Percentiles rank a stretch among this genome's conserved stretches.
Evolutionary conservation across 2,113 vertebrate genomes (phyloP).

Genomic region (Osmerus mordax): DNA sequence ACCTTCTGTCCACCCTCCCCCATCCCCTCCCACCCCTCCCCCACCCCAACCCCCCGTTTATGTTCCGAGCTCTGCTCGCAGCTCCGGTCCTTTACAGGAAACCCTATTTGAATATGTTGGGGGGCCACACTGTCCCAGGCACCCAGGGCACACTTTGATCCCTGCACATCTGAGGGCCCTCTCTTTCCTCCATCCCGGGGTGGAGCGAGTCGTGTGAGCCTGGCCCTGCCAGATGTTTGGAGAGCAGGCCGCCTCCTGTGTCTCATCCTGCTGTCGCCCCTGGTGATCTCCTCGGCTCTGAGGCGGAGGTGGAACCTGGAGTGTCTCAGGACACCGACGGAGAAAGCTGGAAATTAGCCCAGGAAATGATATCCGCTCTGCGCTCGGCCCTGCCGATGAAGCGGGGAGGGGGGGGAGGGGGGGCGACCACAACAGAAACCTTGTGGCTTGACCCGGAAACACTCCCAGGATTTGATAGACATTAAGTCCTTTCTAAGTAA

Average conservation of each 20-base stretch:
- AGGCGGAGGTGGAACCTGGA: conserved; percentile 50
- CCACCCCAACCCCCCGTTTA: conserved; percentile 27
- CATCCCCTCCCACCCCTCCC: too few species aligned
- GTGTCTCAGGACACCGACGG: conserved; percentile 58
- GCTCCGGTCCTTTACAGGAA: conserved; percentile 61
- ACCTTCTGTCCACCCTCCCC: too few species aligned
- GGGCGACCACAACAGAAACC: conserved; percentile 30
- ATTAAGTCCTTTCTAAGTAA: conserved; percentile 44
- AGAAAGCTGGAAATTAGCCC: conserved; percentile 58
- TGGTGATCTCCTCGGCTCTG: conserved; percentile 53
- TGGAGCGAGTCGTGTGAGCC: conserved; percentile 58
- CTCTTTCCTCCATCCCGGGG: conserved; percentile 48
- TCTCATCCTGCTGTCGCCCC: conserved; percentile 69
- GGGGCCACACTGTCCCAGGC: conserved; percentile 59
- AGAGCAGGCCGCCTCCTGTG: conserved; percentile 71
- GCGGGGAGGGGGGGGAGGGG: too few species aligned
- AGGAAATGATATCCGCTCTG: conserved; percentile 60
- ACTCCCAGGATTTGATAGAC: conserved; percentile 50
- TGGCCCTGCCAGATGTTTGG: conserved; percentile 72
- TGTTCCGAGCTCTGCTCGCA: conserved; percentile 55
- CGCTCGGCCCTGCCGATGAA: conserved; percentile 25
- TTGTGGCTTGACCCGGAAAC: conserved; percentile 55
- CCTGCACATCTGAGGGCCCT: conserved; percentile 61
- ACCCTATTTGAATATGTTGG: conserved; percentile 69
- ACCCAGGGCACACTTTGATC: conserved; percentile 73